Conservation (phyloP, 92 coral and sea anemone genomes). For the Phymanthus crucifer region DNA sequence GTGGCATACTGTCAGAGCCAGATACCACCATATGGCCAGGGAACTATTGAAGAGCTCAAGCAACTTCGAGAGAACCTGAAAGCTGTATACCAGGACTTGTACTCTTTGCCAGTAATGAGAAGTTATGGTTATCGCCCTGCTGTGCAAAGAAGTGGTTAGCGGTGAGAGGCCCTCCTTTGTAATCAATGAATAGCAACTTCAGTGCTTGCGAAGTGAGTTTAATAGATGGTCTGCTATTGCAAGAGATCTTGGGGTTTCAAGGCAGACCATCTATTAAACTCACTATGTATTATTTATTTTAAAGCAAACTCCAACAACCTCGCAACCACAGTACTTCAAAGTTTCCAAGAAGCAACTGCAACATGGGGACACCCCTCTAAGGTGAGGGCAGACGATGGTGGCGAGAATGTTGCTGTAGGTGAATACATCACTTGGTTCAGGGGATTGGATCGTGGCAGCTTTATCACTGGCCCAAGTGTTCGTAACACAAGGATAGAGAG, state of each 20-base stretch:
- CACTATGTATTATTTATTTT: constrained; percentile 32
- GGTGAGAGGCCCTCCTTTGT: constrained; percentile 48
- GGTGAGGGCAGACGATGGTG: constrained; percentile 60
- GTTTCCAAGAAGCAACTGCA: constrained; percentile 37
- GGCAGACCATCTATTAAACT: constrained; percentile 44
- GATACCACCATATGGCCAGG: not conserved
- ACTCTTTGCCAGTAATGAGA: constrained; percentile 30
- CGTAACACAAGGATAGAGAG: constrained; percentile 53
- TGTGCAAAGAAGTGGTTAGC: constrained; percentile 12
- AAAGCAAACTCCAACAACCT: constrained; percentile 43
- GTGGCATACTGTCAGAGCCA: constrained; percentile 7
- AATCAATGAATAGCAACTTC: constrained; percentile 33
- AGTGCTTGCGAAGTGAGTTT: constrained; percentile 36
- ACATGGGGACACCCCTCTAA: constrained; percentile 47
- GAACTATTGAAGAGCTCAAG: constrained; percentile 16
- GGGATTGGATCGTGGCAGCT: too few species aligned
- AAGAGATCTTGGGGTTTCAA: constrained; percentile 34
- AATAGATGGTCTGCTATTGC: constrained; percentile 49
- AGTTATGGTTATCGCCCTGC: constrained; percentile 37
- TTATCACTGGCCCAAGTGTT: constrained; percentile 56
- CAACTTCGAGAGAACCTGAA: constrained; percentile 33
- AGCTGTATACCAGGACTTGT: not conserved
- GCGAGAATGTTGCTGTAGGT: constrained; percentile 53
- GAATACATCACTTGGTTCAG: too few species aligned
- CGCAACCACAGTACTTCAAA: constrained; percentile 46